Evolutionary conservation across 1,140 invertebrate species (phyloP).

Genomic region (Orchestia grillus): DNA sequence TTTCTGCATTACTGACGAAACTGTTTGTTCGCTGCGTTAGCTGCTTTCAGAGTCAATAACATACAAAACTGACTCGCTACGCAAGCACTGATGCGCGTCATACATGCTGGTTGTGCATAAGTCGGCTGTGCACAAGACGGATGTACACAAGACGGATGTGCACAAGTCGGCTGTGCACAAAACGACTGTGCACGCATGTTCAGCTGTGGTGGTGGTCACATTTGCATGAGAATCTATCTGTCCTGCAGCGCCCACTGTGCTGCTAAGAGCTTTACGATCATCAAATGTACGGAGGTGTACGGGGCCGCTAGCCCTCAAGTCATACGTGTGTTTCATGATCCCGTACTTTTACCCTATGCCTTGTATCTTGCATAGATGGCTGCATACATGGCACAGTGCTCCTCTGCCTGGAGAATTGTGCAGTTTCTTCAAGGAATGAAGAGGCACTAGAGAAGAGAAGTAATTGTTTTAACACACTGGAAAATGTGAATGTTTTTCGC

Average conservation of each 20-base stretch:
- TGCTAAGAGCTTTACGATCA: not conserved
- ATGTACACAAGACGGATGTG: not conserved
- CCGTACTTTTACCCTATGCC: not conserved
- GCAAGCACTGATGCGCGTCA: not conserved
- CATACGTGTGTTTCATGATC: not conserved
- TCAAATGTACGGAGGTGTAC: not conserved
- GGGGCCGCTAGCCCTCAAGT: not conserved
- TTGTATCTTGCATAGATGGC: not conserved
- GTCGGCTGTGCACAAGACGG: not conserved
- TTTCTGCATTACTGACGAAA: too few relatives aligned
- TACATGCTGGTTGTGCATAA: not conserved
- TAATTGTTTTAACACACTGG: too few relatives aligned
- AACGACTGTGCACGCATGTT: too few relatives aligned
- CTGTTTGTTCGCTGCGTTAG: too few relatives aligned
- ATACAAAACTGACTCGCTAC: too few relatives aligned
- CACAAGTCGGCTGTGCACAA: not conserved
- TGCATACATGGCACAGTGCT: not conserved
- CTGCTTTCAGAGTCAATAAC: too few relatives aligned
- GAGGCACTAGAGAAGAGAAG: too few relatives aligned
- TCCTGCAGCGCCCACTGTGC: not conserved
- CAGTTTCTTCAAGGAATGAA: too few relatives aligned
- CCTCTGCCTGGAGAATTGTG: not conserved
- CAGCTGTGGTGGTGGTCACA: not conserved
- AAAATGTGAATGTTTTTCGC: too few relatives aligned
- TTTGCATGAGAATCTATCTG: not conserved